Percentiles rank a stretch among this genome's conserved stretches.
Conservation (phyloP, 2,797 vertebrate species). For the Pogonophryne albipinna region DNA sequence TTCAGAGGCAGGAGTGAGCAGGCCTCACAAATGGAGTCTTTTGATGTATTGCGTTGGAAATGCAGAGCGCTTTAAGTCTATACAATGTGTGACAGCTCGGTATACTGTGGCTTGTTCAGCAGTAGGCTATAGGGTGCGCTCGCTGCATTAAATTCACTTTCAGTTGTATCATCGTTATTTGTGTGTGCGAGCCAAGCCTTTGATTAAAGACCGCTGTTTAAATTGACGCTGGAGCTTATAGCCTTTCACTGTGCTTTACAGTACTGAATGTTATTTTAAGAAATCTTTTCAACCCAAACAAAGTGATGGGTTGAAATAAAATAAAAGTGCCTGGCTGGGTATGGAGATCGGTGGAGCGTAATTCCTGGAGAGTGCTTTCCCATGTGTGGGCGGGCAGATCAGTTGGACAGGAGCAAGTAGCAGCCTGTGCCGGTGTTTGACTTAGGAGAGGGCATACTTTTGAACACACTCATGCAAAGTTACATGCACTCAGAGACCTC, state of each 20-base stretch:
- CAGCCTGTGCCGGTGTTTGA: slow-evolving; percentile 70
- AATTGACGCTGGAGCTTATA: slow-evolving; percentile 57
- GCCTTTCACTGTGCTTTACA: slow-evolving; percentile 52
- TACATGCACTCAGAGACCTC: slow-evolving; percentile 68
- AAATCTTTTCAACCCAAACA: slow-evolving; percentile 71
- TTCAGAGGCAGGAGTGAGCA: slow-evolving; percentile 40
- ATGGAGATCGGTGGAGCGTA: slow-evolving; percentile 62
- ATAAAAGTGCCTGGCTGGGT: slow-evolving; percentile 64
- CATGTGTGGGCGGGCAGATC: slow-evolving; percentile 76
- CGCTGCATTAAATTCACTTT: slow-evolving; percentile 51
- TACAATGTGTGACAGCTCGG: slow-evolving; percentile 58
- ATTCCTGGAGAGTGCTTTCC: slow-evolving; percentile 80
- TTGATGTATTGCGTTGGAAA: slow-evolving; percentile 42
- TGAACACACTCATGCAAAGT: slow-evolving; percentile 69
- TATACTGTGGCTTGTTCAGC: slow-evolving; percentile 41
- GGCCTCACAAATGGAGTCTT: slow-evolving; percentile 25
- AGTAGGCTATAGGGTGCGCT: slow-evolving; percentile 2
- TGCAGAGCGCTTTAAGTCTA: slow-evolving; percentile 33
- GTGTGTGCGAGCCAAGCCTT: slow-evolving; percentile 62
- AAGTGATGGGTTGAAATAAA: slow-evolving; percentile 73
- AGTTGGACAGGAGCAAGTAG: slow-evolving; percentile 76
- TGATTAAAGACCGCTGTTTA: slow-evolving; percentile 67
- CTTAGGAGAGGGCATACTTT: slow-evolving; percentile 68
- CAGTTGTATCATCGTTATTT: slow-evolving; percentile 53
- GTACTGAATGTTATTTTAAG: slow-evolving; percentile 66